Conservation (phyloP, 2,797 vertebrate species). For the Crocodylus rhombifer region DNA sequence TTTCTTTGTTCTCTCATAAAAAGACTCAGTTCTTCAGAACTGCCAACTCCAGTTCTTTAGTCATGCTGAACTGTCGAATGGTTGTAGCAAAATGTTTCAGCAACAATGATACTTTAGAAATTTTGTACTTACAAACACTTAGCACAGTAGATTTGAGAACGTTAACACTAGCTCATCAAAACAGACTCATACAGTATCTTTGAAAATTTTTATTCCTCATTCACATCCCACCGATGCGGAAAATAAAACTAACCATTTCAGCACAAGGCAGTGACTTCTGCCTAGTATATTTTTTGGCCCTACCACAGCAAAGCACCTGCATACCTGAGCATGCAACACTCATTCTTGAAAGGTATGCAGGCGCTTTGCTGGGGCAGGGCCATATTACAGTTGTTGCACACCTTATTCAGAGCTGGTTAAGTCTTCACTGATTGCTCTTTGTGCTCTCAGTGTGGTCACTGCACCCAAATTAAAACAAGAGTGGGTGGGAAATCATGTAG, state of each 20-base stretch:
- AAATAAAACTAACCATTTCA: background rate
- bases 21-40: background rate
- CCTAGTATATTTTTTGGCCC: background rate
- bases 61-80: rapidly evolving
- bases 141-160: background rate
- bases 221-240: background rate
- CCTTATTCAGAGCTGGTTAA: background rate
- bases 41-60: background rate
- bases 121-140: background rate
- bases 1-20: background rate
- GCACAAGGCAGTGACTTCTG: background rate
- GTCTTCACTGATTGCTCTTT: background rate
- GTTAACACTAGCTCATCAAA: background rate
- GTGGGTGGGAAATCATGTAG: background rate
- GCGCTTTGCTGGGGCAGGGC: background rate
- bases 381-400: background rate
- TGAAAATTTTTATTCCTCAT: conserved; percentile 49
- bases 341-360: background rate
- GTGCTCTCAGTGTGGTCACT: background rate
- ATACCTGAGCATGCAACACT: background rate
- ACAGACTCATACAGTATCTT: conserved; percentile 4
- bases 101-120: background rate
- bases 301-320: background rate
- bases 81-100: conserved; percentile 2
- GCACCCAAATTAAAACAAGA: background rate